Evolutionary conservation across 2,888 invertebrate genomes (phyloP).

Genomic region (Actias luna): DNA sequence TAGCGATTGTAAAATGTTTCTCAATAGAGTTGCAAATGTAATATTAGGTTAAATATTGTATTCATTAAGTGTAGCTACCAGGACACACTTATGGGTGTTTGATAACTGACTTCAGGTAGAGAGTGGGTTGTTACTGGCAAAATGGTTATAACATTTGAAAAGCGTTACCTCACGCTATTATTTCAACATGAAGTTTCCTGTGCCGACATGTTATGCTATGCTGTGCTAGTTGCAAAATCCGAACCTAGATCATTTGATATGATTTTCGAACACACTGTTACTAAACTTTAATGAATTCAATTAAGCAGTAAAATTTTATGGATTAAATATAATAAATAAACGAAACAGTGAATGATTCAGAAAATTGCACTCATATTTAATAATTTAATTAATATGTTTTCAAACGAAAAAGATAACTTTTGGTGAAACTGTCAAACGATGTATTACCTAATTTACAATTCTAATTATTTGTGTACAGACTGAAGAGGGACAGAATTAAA

Average conservation of each 20-base stretch:
- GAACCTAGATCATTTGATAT: too few species aligned
- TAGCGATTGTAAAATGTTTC: not conserved
- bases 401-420: constrained; percentile 22
- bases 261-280: too few species aligned
- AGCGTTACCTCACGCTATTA: too few species aligned
- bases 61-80: not conserved
- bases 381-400: not conserved
- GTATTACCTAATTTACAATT: constrained; percentile 64
- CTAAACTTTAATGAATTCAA: too few species aligned
- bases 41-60: not conserved
- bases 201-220: too few species aligned
- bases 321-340: not conserved
- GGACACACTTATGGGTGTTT: not conserved
- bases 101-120: too few species aligned
- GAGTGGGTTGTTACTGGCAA: too few species aligned
- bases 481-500: constrained; percentile 52
- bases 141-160: too few species aligned
- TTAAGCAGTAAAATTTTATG: too few species aligned
- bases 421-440: constrained; percentile 47
- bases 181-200: too few species aligned
- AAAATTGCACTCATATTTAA: not conserved
- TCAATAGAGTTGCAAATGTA: not conserved
- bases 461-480: constrained; percentile 61
- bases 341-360: not conserved
- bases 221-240: too few species aligned